These are phyloP conservation scores for Lithophane ornitopus DNA, from an alignment of 2,888 invertebrate genomes.

Conservation along the genomic window DNA sequence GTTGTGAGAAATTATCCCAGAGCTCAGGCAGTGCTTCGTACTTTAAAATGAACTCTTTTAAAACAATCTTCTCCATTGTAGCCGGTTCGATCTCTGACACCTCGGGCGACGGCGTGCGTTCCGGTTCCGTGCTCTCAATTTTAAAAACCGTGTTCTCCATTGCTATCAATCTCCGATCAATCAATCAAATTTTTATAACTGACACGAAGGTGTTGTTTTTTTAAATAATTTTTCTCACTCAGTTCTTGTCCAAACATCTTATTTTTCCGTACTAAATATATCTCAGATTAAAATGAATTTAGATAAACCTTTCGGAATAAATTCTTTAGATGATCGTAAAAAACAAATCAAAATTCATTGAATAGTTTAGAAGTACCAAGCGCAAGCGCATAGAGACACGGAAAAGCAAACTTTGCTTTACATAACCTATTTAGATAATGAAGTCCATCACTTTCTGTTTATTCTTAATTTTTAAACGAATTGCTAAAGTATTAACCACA, in stretches of 20 bases:
- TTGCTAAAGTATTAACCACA: neutral
- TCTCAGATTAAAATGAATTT: neutral
- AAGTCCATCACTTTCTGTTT: neutral
- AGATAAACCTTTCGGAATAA: neutral
- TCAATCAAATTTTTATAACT: neutral
- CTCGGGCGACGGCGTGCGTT: neutral
- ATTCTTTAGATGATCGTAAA: neutral
- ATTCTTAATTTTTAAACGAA: neutral
- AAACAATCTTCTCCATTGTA: neutral
- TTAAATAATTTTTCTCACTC: neutral
- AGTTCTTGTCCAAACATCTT: neutral
- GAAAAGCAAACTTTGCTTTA: neutral
- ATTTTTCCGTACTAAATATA: neutral
- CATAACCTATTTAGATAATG: too few relatives aligned
- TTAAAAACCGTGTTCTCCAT: constrained; percentile 5
- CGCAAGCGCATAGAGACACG: neutral
- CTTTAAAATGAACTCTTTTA: constrained; percentile 14
- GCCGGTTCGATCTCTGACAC: neutral
- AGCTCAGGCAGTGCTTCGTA: constrained; percentile 8
- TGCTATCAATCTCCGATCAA: neutral
- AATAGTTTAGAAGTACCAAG: neutral
- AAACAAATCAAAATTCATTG: neutral
- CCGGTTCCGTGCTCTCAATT: constrained; percentile 2
- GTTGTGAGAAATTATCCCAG: constrained; percentile 1
- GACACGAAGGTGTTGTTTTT: neutral